Evolutionary conservation across 2,797 vertebrate genomes (phyloP).

Genomic region (Sus cebifrons): DNA sequence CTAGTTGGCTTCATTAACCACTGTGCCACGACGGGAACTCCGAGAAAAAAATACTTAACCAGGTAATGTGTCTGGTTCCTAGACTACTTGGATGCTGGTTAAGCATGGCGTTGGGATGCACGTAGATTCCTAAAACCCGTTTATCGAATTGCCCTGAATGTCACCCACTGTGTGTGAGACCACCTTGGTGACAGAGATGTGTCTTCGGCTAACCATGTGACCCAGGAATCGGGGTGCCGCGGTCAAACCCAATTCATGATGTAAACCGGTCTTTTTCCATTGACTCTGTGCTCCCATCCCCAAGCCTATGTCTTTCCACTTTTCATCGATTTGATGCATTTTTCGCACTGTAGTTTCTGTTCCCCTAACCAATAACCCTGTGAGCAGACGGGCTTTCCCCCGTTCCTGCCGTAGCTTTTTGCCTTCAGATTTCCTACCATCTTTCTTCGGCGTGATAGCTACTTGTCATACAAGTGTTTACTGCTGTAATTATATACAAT

Average conservation of each 20-base stretch:
- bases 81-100: not conserved
- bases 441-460: not conserved
- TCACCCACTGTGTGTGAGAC: not conserved
- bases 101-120: fast-evolving
- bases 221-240: too few relatives aligned
- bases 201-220: not conserved
- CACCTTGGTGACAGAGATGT: fast-evolving
- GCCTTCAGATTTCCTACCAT: not conserved
- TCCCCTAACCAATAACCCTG: not conserved
- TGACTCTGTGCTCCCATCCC: not conserved
- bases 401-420: not conserved
- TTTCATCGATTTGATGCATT: not conserved
- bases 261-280: fast-evolving
- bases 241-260: not conserved
- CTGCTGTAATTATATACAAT: not conserved
- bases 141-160: not conserved
- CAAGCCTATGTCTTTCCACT: not conserved
- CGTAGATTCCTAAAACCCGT: fast-evolving
- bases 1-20: too few relatives aligned
- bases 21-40: too few relatives aligned
- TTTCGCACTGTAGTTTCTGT: not conserved
- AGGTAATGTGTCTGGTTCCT: not conserved
- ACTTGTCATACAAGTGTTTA: not conserved
- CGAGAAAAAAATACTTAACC: not conserved
- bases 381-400: not conserved